These are phyloP conservation scores for Anastatus disparis DNA, from an alignment of 1,140 invertebrate species.

Conservation along the genomic window DNA sequence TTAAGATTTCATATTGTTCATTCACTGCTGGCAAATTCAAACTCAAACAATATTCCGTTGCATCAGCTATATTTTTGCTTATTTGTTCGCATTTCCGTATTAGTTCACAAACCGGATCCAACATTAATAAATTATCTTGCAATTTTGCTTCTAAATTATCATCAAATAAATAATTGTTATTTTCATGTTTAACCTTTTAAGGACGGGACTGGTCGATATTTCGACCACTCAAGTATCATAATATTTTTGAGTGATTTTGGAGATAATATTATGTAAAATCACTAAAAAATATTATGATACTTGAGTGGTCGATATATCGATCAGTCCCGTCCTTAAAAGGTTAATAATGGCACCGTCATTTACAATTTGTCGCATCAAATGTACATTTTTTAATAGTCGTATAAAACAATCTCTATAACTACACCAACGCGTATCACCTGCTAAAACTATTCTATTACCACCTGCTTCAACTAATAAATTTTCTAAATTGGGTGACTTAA, in stretches of 20 bases:
- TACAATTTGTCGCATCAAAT: constrained; percentile 17
- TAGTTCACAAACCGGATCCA: constrained; percentile 28
- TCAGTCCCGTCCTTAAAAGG: too few relatives aligned
- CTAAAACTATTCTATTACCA: constrained; percentile 25
- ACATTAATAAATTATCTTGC: constrained; percentile 27
- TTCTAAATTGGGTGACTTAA: neutral
- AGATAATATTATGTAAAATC: too few relatives aligned
- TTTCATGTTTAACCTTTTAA: neutral
- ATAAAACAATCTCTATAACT: constrained; percentile 18
- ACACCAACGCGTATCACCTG: constrained; percentile 32
- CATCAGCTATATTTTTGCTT: constrained; percentile 16
- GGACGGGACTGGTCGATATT: too few relatives aligned
- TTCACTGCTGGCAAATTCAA: neutral
- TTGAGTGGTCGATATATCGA: too few relatives aligned
- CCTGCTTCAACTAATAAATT: neutral
- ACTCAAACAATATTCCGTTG: constrained; percentile 22
- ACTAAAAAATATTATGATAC: too few relatives aligned
- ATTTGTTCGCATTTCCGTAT: constrained; percentile 31
- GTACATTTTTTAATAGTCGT: constrained; percentile 26
- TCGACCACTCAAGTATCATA: too few relatives aligned
- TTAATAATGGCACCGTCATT: neutral
- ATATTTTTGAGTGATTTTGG: too few relatives aligned
- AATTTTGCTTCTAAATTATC: constrained; percentile 13
- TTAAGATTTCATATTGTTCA: neutral
- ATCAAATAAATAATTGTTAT: constrained; percentile 6